Conservation (phyloP, 2,113 vertebrate species). For the Scortum barcoo region DNA sequence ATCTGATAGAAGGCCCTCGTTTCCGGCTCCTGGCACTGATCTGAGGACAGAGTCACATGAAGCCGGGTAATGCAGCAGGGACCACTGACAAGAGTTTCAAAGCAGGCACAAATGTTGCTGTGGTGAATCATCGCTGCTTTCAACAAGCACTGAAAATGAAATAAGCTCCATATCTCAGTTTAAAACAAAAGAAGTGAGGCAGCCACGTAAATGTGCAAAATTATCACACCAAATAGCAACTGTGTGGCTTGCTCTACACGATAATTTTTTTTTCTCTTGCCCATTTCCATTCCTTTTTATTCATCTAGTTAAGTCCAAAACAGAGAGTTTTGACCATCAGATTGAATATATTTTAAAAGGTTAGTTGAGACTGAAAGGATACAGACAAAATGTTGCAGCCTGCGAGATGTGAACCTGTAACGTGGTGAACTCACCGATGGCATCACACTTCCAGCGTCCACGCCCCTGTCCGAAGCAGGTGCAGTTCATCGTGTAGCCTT, state of each 20-base stretch:
- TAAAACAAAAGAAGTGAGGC: not conserved
- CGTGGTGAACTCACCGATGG: constrained; percentile 88
- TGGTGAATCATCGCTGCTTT: not conserved
- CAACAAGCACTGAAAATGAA: not conserved
- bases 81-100: not conserved
- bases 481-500: constrained; percentile 97
- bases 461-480: constrained; percentile 96
- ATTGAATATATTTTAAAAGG: not conserved
- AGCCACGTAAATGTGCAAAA: not conserved
- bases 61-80: not conserved
- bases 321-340: not conserved
- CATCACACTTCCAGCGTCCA: constrained; percentile 97
- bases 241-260: not conserved
- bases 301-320: no score
- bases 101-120: not conserved
- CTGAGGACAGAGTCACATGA: constrained; percentile 75
- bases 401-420: not conserved
- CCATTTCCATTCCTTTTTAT: not conserved
- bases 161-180: not conserved
- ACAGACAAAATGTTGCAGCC: not conserved
- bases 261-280: not conserved
- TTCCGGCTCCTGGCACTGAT: constrained; percentile 98
- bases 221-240: not conserved
- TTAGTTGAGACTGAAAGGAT: not conserved
- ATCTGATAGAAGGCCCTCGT: constrained; percentile 93